Evolutionary conservation across 2,888 invertebrate species (phyloP), one percentile per base, ranked within the genome.

Genomic region (Sialis lutaria): DNA sequence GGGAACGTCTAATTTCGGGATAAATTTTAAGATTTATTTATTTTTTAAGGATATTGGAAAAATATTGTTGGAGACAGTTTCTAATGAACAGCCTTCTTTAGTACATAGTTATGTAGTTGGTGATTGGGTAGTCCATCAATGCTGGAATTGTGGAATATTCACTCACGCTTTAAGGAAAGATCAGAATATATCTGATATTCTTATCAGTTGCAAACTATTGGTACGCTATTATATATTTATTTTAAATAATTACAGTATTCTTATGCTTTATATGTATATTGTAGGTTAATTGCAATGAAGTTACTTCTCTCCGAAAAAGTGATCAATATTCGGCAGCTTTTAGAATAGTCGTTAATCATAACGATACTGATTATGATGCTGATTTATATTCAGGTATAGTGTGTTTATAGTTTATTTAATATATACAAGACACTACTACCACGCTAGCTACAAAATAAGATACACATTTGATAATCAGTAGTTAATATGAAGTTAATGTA

Each of bases 281-380:
- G 37, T 41, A 51, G 34, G 50, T 61, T 60, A 54, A 54, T 45
- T 49, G 51, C 40, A 53, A 55, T 50, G 71, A 72, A 55, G 67
- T 84, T 54, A 65, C 70, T 41, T 70, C 67, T 57, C 64, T 82
- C 52, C 77, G 75, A 58, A 68, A 70, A 50, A 74, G 74, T 56
- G 76, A 73, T 51, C 72, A 73, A 53, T 85, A 74, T 63, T 89
- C 88, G 46, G 70, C 77, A 51, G 73, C 79, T 44, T 87, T 82
- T 63, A 76, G 78, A 55, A 67, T 87, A 57, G 62, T 84, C 51
- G 71, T 86, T 53, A 69, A 74, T 55, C 70, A 70, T 55, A 64
- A 64, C 51, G 65, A 64, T 53, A 68, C 64, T 59, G 73, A 72
- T 54, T 60, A 72, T 56, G 67, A 49, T 40, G 39, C 41, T 22